Evolutionary conservation across 1,140 invertebrate genomes (phyloP).

Genomic region (Pseudomyrmex dendroicus): DNA sequence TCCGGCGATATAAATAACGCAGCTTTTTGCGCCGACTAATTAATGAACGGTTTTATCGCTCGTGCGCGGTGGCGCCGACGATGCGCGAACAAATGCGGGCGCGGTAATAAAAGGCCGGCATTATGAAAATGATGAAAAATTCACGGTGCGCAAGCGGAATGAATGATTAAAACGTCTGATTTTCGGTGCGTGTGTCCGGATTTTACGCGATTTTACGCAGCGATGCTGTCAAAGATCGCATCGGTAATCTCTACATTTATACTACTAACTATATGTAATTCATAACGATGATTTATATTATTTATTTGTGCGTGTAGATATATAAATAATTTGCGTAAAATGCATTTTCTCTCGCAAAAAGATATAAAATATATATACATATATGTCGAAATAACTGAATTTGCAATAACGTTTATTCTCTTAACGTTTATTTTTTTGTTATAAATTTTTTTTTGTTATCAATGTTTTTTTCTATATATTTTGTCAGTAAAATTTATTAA

Average conservation of each 20-base stretch:
- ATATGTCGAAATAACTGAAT: no score
- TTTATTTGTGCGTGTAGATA: no score
- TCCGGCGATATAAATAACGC: conserved; percentile 26
- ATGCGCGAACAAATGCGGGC: conserved; percentile 15
- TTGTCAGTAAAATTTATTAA: no score
- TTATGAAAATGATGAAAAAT: conserved; percentile 52
- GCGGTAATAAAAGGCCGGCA: conserved; percentile 18
- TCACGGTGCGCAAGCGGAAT: neutral
- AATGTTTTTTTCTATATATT: no score
- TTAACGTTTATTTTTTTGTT: no score
- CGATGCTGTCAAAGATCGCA: conserved; percentile 6
- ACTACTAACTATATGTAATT: no score
- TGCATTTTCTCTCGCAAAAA: no score
- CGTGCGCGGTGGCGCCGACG: neutral
- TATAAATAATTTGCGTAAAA: no score
- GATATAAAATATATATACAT: no score
- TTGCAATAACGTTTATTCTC: no score
- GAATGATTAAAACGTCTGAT: neutral
- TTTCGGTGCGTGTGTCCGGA: neutral
- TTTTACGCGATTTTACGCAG: conserved; percentile 15
- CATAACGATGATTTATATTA: no score
- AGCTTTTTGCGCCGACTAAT: conserved; percentile 42
- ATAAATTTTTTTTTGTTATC: no score
- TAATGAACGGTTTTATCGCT: conserved; percentile 41
- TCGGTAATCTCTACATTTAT: neutral